Percentiles rank a stretch among this genome's conserved stretches.
Evolutionary conservation across 2,797 vertebrate genomes (phyloP).

Genomic region (Lacerta viridis): DNA sequence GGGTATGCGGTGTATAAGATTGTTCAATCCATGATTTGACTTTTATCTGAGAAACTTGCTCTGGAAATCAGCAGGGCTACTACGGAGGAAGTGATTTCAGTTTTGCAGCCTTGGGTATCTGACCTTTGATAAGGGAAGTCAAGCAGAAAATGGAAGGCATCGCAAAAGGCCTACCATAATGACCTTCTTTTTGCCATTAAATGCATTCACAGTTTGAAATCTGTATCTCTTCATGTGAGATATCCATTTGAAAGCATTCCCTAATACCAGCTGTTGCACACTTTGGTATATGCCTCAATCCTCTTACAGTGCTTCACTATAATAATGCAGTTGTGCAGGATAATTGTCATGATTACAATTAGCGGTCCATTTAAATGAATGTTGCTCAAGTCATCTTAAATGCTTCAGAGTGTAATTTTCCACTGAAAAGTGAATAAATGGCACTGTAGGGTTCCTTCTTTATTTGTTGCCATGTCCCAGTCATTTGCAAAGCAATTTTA

Average conservation of each 20-base stretch:
- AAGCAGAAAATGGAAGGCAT: constrained; percentile 17
- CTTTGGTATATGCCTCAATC: constrained; percentile 45
- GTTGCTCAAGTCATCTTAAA: constrained; percentile 35
- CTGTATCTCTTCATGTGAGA: constrained; percentile 11
- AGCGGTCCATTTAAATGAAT: constrained; percentile 44
- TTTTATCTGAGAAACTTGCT: neutral
- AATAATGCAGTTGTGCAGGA: constrained; percentile 28
- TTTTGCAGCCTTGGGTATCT: neutral
- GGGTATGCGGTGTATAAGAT: neutral
- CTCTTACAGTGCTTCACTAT: constrained; percentile 44
- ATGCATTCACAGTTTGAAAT: constrained; percentile 35
- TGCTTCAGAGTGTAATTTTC: constrained; percentile 47
- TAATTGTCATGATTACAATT: constrained; percentile 60
- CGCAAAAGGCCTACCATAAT: neutral
- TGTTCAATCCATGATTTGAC: neutral
- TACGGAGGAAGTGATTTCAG: neutral
- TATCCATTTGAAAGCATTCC: constrained; percentile 32
- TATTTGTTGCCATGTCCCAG: constrained; percentile 12
- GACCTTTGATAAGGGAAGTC: constrained; percentile 1
- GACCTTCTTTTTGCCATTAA: constrained; percentile 31
- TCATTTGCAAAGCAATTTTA: constrained; percentile 39
- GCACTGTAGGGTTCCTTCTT: constrained; percentile 21
- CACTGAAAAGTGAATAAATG: constrained; percentile 44
- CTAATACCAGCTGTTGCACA: constrained; percentile 24
- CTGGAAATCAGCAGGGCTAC: neutral